A percentile compares a stretch with the other conserved stretches of the same genome.
phyloP scores from a whole-genome alignment of 2,113 vertebrate species.

The Chitala chitala region DNA sequence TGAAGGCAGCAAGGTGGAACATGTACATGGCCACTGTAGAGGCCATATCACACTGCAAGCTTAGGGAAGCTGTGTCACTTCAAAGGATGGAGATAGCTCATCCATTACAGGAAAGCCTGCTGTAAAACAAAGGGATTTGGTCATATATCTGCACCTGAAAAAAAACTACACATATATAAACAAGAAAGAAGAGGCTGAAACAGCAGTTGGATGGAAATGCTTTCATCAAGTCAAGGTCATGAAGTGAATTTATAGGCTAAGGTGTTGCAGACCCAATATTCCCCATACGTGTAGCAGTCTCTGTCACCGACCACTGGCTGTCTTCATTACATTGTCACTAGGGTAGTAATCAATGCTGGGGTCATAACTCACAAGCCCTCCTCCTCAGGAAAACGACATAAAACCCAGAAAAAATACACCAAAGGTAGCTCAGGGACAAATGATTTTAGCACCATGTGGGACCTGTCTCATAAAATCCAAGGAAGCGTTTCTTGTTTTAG shows the following conservation, averaged over 20 bases:
- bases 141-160: slow-evolving; percentile 39
- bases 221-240: slow-evolving; percentile 63
- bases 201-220: slow-evolving; percentile 56
- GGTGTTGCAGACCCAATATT: slow-evolving; percentile 39
- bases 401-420: slow-evolving; percentile 38
- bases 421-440: slow-evolving; percentile 37
- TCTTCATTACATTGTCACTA: slow-evolving; percentile 36
- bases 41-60: background rate
- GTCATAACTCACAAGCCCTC: slow-evolving; percentile 47
- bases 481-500: slow-evolving; percentile 41
- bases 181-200: slow-evolving; percentile 49
- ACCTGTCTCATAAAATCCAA: slow-evolving; percentile 35
- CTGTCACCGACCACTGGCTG: slow-evolving; percentile 35
- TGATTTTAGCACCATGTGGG: slow-evolving; percentile 25
- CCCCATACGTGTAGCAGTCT: slow-evolving; percentile 23
- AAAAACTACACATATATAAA: slow-evolving; percentile 63
- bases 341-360: slow-evolving; percentile 45
- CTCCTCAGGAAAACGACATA: slow-evolving; percentile 33
- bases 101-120: slow-evolving; percentile 31
- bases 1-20: slow-evolving; percentile 25
- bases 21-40: slow-evolving; percentile 32
- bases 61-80: background rate
- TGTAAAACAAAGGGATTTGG: slow-evolving; percentile 49
- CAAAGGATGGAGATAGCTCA: background rate
- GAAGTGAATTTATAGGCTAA: slow-evolving; percentile 58